Evolutionary conservation across 2,888 invertebrate genomes (phyloP).

Genomic region (Ptychoptera albimana): DNA sequence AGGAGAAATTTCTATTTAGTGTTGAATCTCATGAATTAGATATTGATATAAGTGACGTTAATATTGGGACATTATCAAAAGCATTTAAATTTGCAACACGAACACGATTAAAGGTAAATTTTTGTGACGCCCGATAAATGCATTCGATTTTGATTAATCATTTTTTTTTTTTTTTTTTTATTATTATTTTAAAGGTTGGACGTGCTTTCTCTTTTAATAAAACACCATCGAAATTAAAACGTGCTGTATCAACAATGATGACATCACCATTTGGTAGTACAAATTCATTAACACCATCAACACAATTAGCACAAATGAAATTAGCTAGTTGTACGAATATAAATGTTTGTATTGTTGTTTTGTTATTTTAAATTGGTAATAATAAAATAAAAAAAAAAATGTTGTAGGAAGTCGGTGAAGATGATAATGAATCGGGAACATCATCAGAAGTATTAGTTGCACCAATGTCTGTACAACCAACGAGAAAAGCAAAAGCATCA

Average conservation of each 20-base stretch:
- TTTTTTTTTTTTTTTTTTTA: background rate
- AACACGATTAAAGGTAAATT: slow-evolving; percentile 55
- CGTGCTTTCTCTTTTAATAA: slow-evolving; percentile 91
- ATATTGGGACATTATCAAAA: slow-evolving; percentile 74
- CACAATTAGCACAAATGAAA: slow-evolving; percentile 72
- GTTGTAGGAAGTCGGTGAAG: slow-evolving; percentile 56
- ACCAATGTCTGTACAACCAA: slow-evolving; percentile 72
- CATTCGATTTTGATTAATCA: background rate
- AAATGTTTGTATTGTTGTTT: slow-evolving; percentile 43
- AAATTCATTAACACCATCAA: slow-evolving; percentile 65
- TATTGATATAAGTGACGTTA: slow-evolving; percentile 76
- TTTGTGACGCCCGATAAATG: background rate
- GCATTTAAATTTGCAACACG: slow-evolving; percentile 79
- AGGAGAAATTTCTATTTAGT: slow-evolving; percentile 27
- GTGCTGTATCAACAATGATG: slow-evolving; percentile 90
- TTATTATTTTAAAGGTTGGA: slow-evolving; percentile 43
- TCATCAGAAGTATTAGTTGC: slow-evolving; percentile 46
- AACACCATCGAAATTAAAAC: slow-evolving; percentile 83
- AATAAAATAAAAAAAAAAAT: no score
- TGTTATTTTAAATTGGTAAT: background rate
- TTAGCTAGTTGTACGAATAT: slow-evolving; percentile 75
- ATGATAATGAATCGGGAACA: slow-evolving; percentile 25
- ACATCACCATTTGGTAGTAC: slow-evolving; percentile 77
- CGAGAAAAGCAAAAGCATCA: slow-evolving; percentile 56
- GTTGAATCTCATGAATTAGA: slow-evolving; percentile 52